Evolutionary conservation across 2,113 vertebrate genomes (phyloP).

Genomic region (Noturus placidus): DNA sequence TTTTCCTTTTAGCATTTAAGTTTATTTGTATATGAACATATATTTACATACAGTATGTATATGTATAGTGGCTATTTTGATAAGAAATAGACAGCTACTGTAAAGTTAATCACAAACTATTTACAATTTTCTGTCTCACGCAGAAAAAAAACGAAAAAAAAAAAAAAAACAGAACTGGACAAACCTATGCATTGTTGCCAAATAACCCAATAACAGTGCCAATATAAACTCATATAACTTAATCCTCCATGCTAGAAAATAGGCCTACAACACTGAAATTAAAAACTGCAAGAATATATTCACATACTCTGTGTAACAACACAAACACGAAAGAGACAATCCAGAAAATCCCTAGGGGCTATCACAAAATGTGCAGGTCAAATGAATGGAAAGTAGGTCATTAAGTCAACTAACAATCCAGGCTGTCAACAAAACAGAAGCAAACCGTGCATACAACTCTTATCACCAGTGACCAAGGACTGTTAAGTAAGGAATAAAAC

Average conservation of each 20-base stretch:
- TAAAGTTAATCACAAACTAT: neutral
- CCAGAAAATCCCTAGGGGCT: neutral
- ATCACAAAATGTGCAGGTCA: neutral
- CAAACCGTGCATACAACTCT: neutral
- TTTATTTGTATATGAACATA: no score
- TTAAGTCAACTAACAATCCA: constrained; percentile 10
- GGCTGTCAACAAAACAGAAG: neutral
- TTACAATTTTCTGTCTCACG: neutral
- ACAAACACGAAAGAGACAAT: no score
- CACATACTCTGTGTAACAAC: neutral
- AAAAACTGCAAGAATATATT: neutral
- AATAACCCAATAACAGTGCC: neutral
- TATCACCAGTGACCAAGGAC: neutral
- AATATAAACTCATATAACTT: neutral
- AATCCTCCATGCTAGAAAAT: neutral
- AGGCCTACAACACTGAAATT: neutral
- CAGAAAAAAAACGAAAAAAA: neutral
- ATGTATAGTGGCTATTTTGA: no score
- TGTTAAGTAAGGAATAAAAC: neutral
- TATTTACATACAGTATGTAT: no score
- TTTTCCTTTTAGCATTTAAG: no score
- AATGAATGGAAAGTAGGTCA: constrained; percentile 13
- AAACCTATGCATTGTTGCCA: neutral
- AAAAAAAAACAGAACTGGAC: neutral
- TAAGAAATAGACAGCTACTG: no score